Conservation (phyloP, 2,888 invertebrate species). For the Lasius platythorax region DNA sequence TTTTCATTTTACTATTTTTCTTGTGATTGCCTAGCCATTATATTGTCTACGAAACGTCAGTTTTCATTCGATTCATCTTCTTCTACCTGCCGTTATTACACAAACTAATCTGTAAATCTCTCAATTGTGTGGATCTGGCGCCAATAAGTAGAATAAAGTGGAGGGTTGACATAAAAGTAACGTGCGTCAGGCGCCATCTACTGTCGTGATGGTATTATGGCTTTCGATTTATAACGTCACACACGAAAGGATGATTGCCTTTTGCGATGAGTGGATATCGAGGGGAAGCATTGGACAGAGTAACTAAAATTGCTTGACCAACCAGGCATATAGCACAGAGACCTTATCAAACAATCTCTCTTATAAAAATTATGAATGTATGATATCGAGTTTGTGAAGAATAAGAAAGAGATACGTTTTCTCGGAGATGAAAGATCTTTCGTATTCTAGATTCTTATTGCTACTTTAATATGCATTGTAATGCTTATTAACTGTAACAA, state of each 20-base stretch:
- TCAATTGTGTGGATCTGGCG: constrained; percentile 38
- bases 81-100: constrained; percentile 6
- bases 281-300: constrained; percentile 41
- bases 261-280: constrained; percentile 68
- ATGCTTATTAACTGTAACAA: not conserved
- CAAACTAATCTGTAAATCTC: constrained; percentile 47
- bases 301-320: constrained; percentile 28
- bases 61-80: not conserved
- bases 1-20: not conserved
- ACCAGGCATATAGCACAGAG: not conserved
- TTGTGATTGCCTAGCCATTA: not conserved
- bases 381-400: not conserved
- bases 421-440: not conserved
- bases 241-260: constrained; percentile 79
- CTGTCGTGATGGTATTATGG: constrained; percentile 75
- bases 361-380: constrained; percentile 31
- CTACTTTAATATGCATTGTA: not conserved
- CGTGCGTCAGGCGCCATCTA: constrained; percentile 75
- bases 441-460: not conserved
- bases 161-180: constrained; percentile 54
- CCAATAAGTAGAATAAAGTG: constrained; percentile 45
- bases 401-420: not conserved
- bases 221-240: constrained; percentile 82
- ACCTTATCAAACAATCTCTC: constrained; percentile 19
- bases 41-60: not conserved